Evolutionary conservation across 2,797 vertebrate genomes (phyloP).

Genomic region (Fistularia tabacaria): DNA sequence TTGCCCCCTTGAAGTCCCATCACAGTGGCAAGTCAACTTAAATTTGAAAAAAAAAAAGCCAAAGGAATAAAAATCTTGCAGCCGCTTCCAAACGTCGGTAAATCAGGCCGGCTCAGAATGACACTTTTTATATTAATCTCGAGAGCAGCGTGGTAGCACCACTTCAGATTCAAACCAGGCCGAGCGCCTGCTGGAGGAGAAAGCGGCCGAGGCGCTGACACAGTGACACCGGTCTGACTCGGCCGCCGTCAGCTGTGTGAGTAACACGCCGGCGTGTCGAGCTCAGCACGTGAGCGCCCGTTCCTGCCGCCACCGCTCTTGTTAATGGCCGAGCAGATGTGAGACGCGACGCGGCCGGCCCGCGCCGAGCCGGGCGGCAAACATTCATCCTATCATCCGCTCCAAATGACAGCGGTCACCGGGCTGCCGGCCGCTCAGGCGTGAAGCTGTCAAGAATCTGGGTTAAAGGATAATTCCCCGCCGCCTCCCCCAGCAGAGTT

Average conservation of each 20-base stretch:
- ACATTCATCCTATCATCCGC: conserved; percentile 65
- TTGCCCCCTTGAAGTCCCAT: too few relatives aligned
- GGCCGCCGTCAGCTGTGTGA: conserved; percentile 8
- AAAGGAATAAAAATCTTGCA: too few relatives aligned
- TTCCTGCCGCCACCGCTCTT: conserved; percentile 28
- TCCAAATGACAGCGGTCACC: conserved; percentile 56
- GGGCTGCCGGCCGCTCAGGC: conserved; percentile 42
- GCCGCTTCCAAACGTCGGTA: too few relatives aligned
- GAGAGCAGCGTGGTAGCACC: too few relatives aligned
- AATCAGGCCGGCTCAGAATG: too few relatives aligned
- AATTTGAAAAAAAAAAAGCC: too few relatives aligned
- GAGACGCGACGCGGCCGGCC: conserved; percentile 65
- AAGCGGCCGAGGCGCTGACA: too few relatives aligned
- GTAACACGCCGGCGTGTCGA: conserved; percentile 12
- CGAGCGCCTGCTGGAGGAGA: too few relatives aligned
- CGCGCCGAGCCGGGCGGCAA: conserved; percentile 45
- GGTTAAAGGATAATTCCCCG: conserved; percentile 53
- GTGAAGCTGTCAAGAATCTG: conserved; percentile 49
- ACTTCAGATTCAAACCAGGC: too few relatives aligned
- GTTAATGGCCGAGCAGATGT: conserved; percentile 65
- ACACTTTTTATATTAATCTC: too few relatives aligned
- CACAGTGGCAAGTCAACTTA: too few relatives aligned
- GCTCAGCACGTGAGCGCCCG: conserved; percentile 27
- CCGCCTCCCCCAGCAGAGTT: conserved; percentile 1
- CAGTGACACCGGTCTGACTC: too few relatives aligned